phyloP scores from a whole-genome alignment of 2,888 invertebrate species.

The Allophyes oxyacanthae region DNA sequence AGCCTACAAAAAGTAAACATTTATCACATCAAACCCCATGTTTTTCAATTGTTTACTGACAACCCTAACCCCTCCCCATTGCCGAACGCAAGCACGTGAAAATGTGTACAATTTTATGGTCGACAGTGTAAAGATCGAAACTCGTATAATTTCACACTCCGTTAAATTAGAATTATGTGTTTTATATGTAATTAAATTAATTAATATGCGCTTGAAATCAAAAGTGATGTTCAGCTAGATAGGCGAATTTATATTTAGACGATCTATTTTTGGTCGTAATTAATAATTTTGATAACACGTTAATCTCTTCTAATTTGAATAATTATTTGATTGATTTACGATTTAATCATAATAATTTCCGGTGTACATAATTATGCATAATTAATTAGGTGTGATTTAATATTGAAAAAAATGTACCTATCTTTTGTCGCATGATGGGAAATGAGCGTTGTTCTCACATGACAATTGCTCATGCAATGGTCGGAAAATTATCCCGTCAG shows the following conservation, averaged over 20 bases:
- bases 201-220: conserved; percentile 29
- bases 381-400: too few species aligned
- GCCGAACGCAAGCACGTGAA: conserved; percentile 29
- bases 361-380: too few species aligned
- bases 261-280: too few species aligned
- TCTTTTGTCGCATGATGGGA: too few species aligned
- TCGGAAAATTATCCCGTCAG: too few species aligned
- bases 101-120: conserved; percentile 58
- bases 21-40: not conserved
- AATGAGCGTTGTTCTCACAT: too few species aligned
- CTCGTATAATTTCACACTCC: conserved; percentile 62
- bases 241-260: not conserved
- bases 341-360: too few species aligned
- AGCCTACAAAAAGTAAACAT: not conserved
- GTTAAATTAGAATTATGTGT: conserved; percentile 39
- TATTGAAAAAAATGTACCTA: too few species aligned
- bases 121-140: conserved; percentile 62
- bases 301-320: too few species aligned
- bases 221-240: conserved; percentile 11
- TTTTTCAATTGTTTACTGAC: conserved; percentile 12
- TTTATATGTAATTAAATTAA: conserved; percentile 22
- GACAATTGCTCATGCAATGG: too few species aligned
- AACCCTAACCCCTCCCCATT: conserved; percentile 16
- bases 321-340: too few species aligned
- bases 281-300: not conserved